A percentile compares a stretch with the other conserved stretches of the same genome.
phyloP scores from a whole-genome alignment of 2,797 vertebrate genomes.

The Meda fulgida region DNA sequence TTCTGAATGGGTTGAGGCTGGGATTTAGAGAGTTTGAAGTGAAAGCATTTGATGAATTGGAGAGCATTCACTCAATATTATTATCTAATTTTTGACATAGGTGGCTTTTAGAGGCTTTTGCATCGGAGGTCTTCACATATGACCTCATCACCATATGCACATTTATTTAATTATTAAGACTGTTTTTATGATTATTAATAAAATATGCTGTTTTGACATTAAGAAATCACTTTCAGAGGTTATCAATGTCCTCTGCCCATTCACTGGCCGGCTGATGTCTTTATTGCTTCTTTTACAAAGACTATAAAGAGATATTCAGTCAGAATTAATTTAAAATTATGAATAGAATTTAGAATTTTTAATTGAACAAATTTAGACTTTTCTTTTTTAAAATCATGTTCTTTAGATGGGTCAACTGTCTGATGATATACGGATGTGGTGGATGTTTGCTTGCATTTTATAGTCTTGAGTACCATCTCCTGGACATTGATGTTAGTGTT shows the following conservation, averaged over 20 bases:
- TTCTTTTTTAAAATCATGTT: not conserved
- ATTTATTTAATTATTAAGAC: not conserved
- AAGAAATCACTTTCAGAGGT: not conserved
- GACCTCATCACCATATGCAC: not conserved
- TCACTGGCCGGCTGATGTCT: not conserved
- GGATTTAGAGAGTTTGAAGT: too few species aligned
- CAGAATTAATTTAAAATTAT: not conserved
- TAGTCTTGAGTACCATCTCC: conserved; percentile 25
- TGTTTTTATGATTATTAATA: not conserved
- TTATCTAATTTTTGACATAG: too few species aligned
- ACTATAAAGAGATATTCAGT: not conserved
- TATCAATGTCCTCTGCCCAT: not conserved
- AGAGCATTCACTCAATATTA: too few species aligned
- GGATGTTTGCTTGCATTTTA: not conserved
- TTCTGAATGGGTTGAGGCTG: too few species aligned
- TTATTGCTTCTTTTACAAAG: not conserved
- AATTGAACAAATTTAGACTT: not conserved
- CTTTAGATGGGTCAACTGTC: not conserved
- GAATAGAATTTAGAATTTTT: not conserved
- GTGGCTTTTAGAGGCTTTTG: too few species aligned
- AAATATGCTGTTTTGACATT: conserved; percentile 1
- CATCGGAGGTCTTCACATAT: too few species aligned
- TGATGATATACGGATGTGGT: too few species aligned
- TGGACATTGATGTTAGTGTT: conserved; percentile 1
- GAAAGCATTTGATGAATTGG: too few species aligned